phyloP scores from a whole-genome alignment of 1,140 invertebrate genomes.

The Drosophila punjabiensis region DNA sequence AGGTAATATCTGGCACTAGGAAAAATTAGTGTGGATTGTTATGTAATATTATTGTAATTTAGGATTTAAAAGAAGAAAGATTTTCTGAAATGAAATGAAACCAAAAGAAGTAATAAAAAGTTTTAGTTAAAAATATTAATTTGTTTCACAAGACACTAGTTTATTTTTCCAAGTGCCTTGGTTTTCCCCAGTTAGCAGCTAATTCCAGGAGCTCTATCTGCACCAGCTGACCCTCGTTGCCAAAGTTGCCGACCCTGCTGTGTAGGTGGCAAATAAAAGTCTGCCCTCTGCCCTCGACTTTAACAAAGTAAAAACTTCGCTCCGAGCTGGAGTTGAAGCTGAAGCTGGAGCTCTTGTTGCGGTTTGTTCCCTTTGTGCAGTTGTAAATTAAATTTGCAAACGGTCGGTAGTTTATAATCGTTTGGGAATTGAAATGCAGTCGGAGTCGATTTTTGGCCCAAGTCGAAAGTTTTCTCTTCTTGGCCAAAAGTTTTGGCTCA shows the following conservation, averaged over 20 bases:
- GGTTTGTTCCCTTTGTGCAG: slow-evolving; percentile 59
- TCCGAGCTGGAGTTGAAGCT: slow-evolving; percentile 11
- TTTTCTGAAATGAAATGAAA: neutral
- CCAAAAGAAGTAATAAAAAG: neutral
- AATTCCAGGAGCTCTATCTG: slow-evolving; percentile 50
- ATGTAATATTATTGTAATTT: neutral
- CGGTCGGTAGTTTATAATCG: slow-evolving; percentile 76
- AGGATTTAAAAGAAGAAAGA: neutral
- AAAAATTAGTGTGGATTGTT: neutral
- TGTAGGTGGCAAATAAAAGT: slow-evolving; percentile 72
- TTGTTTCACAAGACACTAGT: neutral
- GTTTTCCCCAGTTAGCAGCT: slow-evolving; percentile 51
- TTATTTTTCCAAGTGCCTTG: neutral
- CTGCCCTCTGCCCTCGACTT: slow-evolving; percentile 57
- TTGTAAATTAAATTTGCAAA: slow-evolving; percentile 83
- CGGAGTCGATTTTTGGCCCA: slow-evolving; percentile 61
- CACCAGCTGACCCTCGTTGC: slow-evolving; percentile 29
- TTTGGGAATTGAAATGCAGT: slow-evolving; percentile 83
- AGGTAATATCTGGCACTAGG: neutral
- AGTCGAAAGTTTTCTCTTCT: slow-evolving; percentile 39
- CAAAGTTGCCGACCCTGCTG: slow-evolving; percentile 36
- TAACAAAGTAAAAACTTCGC: slow-evolving; percentile 76
- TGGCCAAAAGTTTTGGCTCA: slow-evolving; percentile 74
- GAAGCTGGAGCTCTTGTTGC: slow-evolving; percentile 33
- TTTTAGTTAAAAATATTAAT: neutral